Base-by-base conservation (phyloP, 2,113 vertebrate species). In the Cyphomyrus plagiostoma region DNA sequence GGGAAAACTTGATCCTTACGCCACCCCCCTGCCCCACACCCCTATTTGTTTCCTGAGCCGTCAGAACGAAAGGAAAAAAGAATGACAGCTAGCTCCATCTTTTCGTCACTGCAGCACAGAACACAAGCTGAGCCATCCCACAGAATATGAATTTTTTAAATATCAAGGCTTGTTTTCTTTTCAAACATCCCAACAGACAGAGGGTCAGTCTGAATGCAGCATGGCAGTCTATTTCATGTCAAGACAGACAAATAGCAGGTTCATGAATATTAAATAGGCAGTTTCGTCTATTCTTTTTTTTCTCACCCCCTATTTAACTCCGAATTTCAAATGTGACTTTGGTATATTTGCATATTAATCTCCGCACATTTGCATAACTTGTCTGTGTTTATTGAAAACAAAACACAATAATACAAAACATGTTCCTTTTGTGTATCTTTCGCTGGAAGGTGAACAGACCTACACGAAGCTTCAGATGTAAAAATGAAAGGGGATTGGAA, bases 351-450 rank as follows among this genome's bases (percentile, higher is more conserved):
- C 50, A 56, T 39, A 87, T 87, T 53, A 39, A 87, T 56, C 19
- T 88, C 49, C 15, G 35, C 35, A 23, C 56, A 88, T 35, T 58
- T 62, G 87, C 56, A 45, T 39, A 88, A 88, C 48, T 62, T 62
- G 87, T 62, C 56, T 86, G 30, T 86, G 83, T 86, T 86, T 86
- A 86, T 50, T 49, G 45, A 86, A 86, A 49, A 49, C 48, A 49
- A 50, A 86, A 80, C 30, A 19, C 30, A 80, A 80, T 80, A 42
- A 80, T 42, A 80, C 17, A 80, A 77, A 86, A 50, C 74, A 80
- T 80, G 83, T 86, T 48, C 23, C 46, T 50, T 86, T 48, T 3
- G 23, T 86, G 46, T 86, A 49, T 13, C 83, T 26, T 23, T n/a
- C 1, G 35, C 74, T 26, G 35, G 62, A 80, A 80, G 30, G 74